phyloP scores from a whole-genome alignment of 2,888 invertebrate genomes.

The Sphaerophoria taeniata region DNA sequence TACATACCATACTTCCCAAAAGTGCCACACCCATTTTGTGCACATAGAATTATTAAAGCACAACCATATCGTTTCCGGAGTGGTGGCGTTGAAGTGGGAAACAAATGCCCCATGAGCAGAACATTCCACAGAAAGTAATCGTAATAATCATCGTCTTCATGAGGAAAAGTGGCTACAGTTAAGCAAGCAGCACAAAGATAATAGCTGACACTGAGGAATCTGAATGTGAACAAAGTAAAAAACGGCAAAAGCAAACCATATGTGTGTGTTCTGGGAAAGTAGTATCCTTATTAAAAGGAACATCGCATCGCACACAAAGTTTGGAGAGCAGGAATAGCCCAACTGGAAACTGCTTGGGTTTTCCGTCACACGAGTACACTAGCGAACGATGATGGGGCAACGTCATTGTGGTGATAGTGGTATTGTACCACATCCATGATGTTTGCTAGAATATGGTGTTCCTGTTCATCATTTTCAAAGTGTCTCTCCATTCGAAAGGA shows the following conservation, averaged over 20 bases:
- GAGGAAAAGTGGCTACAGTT: conserved; percentile 34
- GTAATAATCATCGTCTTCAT: conserved; percentile 55
- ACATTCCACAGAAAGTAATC: conserved; percentile 53
- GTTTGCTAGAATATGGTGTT: conserved; percentile 29
- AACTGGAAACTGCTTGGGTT: conserved; percentile 31
- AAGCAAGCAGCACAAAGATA: conserved; percentile 22
- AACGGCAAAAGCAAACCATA: conserved; percentile 36
- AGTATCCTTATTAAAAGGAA: conserved; percentile 49
- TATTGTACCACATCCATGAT: neutral
- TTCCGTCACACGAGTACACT: conserved; percentile 5
- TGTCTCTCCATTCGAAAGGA: conserved; percentile 1
- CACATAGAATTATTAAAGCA: neutral
- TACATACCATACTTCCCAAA: conserved; percentile 1
- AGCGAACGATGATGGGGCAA: neutral
- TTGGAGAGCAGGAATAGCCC: neutral
- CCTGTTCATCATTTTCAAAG: conserved; percentile 39
- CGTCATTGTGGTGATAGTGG: neutral
- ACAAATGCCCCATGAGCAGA: conserved; percentile 31
- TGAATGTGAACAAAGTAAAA: conserved; percentile 15
- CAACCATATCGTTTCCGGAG: conserved; percentile 11
- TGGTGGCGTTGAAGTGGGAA: neutral
- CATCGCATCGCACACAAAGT: conserved; percentile 11
- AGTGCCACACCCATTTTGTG: conserved; percentile 29
- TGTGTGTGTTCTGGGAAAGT: conserved; percentile 31
- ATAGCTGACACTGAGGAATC: conserved; percentile 15